phyloP scores from a whole-genome alignment of 1,140 invertebrate species.

The roundworm (Caenorhabditis elegans) region DNA sequence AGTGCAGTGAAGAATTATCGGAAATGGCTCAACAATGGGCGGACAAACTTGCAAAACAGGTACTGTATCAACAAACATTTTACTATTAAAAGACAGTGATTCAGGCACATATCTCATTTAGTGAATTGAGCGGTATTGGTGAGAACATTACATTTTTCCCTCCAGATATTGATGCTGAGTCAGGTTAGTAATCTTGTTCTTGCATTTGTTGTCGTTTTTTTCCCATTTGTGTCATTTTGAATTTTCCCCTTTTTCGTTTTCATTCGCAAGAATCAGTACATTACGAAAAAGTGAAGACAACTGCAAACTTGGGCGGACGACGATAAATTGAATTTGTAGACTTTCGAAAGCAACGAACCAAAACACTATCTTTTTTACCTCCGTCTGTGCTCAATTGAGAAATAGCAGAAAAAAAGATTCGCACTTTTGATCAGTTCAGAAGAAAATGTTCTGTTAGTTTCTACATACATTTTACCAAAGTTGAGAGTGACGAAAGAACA shows the following conservation, averaged over 20 bases:
- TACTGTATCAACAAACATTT: neutral
- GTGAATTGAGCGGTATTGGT: conserved; percentile 53
- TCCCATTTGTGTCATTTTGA: neutral
- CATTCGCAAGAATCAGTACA: neutral
- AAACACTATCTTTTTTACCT: neutral
- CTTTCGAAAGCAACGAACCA: conserved; percentile 27
- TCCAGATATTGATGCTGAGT: conserved; percentile 54
- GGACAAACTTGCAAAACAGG: conserved; percentile 55
- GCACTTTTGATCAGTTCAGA: neutral
- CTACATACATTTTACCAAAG: too few relatives aligned
- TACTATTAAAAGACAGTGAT: neutral
- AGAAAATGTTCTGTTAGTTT: neutral
- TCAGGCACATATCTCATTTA: conserved; percentile 42
- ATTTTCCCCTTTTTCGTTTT: neutral
- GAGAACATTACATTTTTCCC: conserved; percentile 66
- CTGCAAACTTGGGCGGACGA: neutral
- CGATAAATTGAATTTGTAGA: conserved; percentile 9
- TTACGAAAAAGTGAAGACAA: neutral
- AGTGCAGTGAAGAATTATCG: conserved; percentile 52
- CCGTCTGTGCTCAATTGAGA: neutral
- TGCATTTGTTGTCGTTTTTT: neutral
- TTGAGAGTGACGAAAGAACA: too few relatives aligned
- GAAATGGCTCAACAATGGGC: conserved; percentile 59
- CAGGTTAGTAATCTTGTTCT: neutral
- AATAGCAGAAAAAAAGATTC: neutral